Percentiles rank a stretch among this genome's conserved stretches.
phyloP scores from a whole-genome alignment of 1,140 invertebrate species.

The Macrocentrus cingulum region DNA sequence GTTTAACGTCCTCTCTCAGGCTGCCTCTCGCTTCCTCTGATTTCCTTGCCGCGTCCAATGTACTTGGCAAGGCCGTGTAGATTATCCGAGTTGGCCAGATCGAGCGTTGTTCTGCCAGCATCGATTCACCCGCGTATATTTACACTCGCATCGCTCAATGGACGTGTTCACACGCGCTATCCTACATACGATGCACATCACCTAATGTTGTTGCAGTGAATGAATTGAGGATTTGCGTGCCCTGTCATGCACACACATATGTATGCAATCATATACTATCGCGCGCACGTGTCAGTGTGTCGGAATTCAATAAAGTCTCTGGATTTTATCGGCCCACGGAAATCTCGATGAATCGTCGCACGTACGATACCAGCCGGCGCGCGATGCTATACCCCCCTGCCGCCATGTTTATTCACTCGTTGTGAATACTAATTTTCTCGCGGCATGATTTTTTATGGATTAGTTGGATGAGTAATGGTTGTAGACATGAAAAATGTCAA shows the following conservation, averaged over 20 bases:
- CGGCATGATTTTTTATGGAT: background rate
- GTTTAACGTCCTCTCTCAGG: slow-evolving; percentile 18
- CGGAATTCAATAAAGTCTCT: slow-evolving; percentile 12
- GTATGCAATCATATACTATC: background rate
- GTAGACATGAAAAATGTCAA: no score
- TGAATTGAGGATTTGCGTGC: slow-evolving; percentile 18
- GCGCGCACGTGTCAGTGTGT: background rate
- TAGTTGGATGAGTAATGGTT: no score
- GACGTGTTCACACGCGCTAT: slow-evolving; percentile 25
- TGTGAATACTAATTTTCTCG: slow-evolving; percentile 7
- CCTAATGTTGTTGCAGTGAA: no score
- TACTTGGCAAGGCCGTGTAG: slow-evolving; percentile 46
- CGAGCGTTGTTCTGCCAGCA: background rate
- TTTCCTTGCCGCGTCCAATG: slow-evolving; percentile 15
- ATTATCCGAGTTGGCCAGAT: slow-evolving; percentile 38
- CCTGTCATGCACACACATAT: background rate
- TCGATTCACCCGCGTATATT: slow-evolving; percentile 21
- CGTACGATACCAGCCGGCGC: background rate
- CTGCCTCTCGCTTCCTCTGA: slow-evolving; percentile 1
- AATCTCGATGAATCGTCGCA: slow-evolving; percentile 8
- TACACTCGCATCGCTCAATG: slow-evolving; percentile 40
- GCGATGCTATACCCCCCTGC: background rate
- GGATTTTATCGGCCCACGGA: slow-evolving; percentile 11
- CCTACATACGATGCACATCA: slow-evolving; percentile 7
- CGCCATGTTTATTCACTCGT: slow-evolving; percentile 6